phyloP scores from a whole-genome alignment of 2,797 vertebrate genomes.

The Betta splendens region DNA sequence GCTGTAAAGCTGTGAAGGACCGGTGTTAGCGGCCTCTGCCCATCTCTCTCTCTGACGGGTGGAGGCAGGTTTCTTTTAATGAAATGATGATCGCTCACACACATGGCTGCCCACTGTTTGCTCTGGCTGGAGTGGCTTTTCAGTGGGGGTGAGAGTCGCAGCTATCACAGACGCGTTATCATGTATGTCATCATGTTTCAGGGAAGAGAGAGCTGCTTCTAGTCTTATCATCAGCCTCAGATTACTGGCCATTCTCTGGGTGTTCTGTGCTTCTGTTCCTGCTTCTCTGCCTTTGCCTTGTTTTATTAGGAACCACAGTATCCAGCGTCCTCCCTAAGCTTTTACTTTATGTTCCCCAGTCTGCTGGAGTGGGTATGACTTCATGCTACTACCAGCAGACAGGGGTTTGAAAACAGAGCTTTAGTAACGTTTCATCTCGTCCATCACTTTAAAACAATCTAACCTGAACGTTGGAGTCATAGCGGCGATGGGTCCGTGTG shows the following conservation, averaged over 20 bases:
- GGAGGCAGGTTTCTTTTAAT: conserved; percentile 13
- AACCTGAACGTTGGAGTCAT: background rate
- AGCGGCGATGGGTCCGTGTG: too few species aligned
- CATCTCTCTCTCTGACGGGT: too few species aligned
- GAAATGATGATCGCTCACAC: conserved; percentile 2
- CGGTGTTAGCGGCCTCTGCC: too few species aligned
- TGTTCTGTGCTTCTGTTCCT: conserved; percentile 23
- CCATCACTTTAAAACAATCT: conserved; percentile 20
- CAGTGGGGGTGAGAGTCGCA: conserved; percentile 22
- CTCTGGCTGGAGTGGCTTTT: conserved; percentile 4
- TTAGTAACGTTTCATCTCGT: conserved; percentile 9
- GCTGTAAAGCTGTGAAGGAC: background rate
- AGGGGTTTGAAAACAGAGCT: conserved; percentile 5
- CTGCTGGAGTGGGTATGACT: conserved; percentile 2
- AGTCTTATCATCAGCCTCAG: conserved; percentile 42
- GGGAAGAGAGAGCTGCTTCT: conserved; percentile 44
- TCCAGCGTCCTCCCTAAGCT: conserved; percentile 10
- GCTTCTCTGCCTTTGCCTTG: conserved; percentile 17
- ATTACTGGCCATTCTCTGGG: conserved; percentile 18
- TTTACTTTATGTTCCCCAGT: background rate
- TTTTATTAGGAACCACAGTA: conserved; percentile 18
- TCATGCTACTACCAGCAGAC: conserved; percentile 2
- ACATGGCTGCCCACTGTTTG: background rate
- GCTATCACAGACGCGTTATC: conserved; percentile 39
- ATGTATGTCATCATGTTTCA: conserved; percentile 45